These are phyloP conservation scores for Oreortyx pictus DNA, from an alignment of 2,797 vertebrate genomes.

Conservation along the genomic window DNA sequence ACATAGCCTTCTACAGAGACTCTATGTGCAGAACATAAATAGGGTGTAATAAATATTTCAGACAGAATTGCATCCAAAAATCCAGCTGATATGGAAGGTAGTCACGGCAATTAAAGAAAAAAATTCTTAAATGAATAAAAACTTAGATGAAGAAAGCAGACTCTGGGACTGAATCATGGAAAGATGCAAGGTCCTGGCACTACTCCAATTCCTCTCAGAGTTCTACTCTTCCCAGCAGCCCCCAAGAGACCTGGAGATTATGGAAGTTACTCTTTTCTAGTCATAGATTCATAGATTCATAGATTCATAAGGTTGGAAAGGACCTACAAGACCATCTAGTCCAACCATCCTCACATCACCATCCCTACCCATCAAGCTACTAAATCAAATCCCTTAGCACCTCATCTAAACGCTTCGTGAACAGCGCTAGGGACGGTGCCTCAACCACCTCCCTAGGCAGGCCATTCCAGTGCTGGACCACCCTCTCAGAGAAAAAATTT, in stretches of 20 bases:
- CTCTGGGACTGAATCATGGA: not conserved
- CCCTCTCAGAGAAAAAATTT: no score
- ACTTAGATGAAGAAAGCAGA: not conserved
- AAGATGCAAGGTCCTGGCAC: not conserved
- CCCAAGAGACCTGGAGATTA: not conserved
- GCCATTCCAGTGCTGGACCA: no score
- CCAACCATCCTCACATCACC: no score
- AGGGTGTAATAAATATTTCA: not conserved
- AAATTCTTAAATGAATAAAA: not conserved
- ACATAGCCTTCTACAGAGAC: fast-evolving
- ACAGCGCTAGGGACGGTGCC: no score
- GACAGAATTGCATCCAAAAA: not conserved
- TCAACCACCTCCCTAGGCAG: no score
- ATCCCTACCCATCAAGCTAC: no score
- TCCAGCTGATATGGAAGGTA: not conserved
- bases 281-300: no score
- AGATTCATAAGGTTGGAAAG: no score
- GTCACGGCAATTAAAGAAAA: not conserved
- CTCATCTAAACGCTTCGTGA: no score
- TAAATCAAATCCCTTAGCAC: no score
- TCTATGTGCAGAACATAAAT: not conserved
- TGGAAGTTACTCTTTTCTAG: not conserved
- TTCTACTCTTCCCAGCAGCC: not conserved
- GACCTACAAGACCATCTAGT: no score
- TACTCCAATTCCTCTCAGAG: not conserved